These are phyloP conservation scores for Rhorus exstirpatorius DNA, from an alignment of 2,888 invertebrate species.

Conservation along the genomic window DNA sequence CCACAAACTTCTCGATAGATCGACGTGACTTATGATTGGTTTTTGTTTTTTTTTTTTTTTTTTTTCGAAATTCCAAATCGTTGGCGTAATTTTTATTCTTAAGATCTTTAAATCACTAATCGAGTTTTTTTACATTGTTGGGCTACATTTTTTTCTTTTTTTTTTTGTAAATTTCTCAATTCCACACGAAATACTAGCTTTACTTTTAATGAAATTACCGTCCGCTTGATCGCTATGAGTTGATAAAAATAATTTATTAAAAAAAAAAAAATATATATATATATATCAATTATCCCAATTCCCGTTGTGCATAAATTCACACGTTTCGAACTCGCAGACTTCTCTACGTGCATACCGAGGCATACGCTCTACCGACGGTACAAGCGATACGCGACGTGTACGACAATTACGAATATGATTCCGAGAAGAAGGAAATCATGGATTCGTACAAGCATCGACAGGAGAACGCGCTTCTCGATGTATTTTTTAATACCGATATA, in stretches of 20 bases:
- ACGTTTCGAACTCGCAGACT: constrained; percentile 74
- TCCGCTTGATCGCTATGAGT: no score
- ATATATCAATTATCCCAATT: neutral
- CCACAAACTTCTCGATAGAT: no score
- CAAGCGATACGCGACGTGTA: constrained; percentile 76
- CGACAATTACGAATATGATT: constrained; percentile 77
- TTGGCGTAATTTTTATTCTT: no score
- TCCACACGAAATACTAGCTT: no score
- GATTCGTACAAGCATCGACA: constrained; percentile 74
- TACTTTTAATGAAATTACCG: no score
- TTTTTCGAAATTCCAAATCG: constrained; percentile 7
- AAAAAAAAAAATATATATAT: neutral
- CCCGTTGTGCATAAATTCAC: neutral
- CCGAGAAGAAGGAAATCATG: constrained; percentile 74
- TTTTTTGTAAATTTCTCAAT: constrained; percentile 5
- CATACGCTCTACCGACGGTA: constrained; percentile 77
- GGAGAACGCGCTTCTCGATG: constrained; percentile 79
- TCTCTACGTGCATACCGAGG: constrained; percentile 74
- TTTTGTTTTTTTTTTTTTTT: constrained; percentile 1
- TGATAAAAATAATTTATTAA: constrained; percentile 4
- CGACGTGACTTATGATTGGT: no score
- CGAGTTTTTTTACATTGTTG: no score
- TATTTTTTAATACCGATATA: constrained; percentile 79
- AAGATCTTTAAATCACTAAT: no score
- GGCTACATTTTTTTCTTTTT: neutral